Evolutionary conservation across 2,113 vertebrate species (phyloP).

Genomic region (Ceyx cyanopectus): DNA sequence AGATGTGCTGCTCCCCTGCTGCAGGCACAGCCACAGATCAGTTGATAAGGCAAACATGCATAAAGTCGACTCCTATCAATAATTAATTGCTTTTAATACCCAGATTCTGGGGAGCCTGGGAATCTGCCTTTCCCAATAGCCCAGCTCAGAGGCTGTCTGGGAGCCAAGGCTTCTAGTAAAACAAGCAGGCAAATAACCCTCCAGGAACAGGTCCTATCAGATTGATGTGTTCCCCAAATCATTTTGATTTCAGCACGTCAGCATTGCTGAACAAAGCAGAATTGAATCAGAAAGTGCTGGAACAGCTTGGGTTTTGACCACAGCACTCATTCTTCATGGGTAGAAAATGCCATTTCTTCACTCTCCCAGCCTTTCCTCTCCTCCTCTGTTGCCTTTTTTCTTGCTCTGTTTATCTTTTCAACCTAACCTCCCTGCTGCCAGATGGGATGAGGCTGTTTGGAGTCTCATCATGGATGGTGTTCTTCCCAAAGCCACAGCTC

Average conservation of each 20-base stretch:
- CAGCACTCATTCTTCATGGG: background rate
- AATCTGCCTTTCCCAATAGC: conserved; percentile 21
- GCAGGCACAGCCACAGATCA: conserved; percentile 38
- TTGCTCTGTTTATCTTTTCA: background rate
- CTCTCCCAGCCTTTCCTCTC: background rate
- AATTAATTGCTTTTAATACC: conserved; percentile 53
- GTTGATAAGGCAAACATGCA: conserved; percentile 53
- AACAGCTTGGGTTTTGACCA: conserved; percentile 8
- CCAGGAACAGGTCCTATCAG: conserved; percentile 18
- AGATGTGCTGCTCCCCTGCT: conserved; percentile 42
- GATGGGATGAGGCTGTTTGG: background rate
- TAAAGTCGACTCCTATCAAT: conserved; percentile 29
- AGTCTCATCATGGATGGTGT: background rate
- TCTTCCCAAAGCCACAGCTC: background rate
- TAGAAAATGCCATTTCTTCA: background rate
- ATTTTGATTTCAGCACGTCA: conserved; percentile 9
- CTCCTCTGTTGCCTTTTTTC: background rate
- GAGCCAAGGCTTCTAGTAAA: conserved; percentile 39
- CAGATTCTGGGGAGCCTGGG: conserved; percentile 52
- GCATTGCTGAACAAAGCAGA: conserved; percentile 6
- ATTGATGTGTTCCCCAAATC: conserved; percentile 11
- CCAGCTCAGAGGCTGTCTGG: background rate
- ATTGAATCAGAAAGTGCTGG: conserved; percentile 39
- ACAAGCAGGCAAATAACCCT: conserved; percentile 31
- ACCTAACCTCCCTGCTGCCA: background rate